Percentiles rank a stretch among this genome's conserved stretches.
These are phyloP conservation scores for Matsumurasca onukii DNA, from an alignment of 1,140 invertebrate species.

Conservation along the genomic window DNA sequence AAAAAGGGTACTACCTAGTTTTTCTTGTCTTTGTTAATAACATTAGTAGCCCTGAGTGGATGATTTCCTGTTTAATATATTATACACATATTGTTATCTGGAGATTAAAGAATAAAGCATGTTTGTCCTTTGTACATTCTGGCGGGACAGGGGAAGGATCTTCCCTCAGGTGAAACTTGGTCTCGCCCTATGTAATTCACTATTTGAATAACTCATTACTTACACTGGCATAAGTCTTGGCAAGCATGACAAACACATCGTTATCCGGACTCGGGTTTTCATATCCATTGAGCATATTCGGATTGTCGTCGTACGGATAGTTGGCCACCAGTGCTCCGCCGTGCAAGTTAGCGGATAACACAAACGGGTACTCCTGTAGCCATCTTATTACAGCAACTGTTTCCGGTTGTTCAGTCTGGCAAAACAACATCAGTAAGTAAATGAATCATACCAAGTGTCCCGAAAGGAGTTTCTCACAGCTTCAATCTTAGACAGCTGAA, in stretches of 20 bases:
- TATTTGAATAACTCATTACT: conserved; percentile 72
- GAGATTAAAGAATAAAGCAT: no score
- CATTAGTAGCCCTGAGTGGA: no score
- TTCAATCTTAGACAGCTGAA: neutral
- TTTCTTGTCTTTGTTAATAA: no score
- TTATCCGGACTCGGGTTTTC: conserved; percentile 78
- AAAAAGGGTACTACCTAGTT: no score
- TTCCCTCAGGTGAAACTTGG: conserved; percentile 58
- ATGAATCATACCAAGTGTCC: no score
- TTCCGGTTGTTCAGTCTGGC: conserved; percentile 71
- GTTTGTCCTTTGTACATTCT: no score
- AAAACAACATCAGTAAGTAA: neutral
- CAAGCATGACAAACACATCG: conserved; percentile 76
- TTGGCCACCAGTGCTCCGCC: conserved; percentile 93
- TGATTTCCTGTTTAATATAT: no score
- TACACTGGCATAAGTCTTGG: conserved; percentile 79
- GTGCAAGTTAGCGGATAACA: conserved; percentile 95
- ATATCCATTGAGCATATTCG: conserved; percentile 39
- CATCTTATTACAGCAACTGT: conserved; percentile 91
- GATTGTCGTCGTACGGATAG: conserved; percentile 86
- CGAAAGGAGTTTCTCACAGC: no score
- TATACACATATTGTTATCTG: no score
- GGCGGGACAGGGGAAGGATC: no score
- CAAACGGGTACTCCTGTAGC: conserved; percentile 85
- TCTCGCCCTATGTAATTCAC: conserved; percentile 77